Conservation (phyloP, 2,797 vertebrate species). For the Xiphorhynchus erythropygius region DNA sequence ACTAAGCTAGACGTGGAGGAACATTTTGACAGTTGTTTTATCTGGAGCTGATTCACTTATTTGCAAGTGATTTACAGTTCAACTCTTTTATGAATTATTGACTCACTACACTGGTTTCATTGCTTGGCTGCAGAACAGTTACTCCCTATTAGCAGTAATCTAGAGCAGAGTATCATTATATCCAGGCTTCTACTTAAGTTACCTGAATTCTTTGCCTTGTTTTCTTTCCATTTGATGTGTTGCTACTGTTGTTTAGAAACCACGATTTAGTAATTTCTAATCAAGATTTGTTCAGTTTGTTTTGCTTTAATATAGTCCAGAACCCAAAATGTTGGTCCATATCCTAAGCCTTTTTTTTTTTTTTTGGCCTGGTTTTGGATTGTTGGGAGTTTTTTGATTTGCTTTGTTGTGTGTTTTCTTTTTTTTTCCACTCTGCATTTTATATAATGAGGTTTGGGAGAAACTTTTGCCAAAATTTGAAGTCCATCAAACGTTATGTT, state of each 20-base stretch:
- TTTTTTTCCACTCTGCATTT: neutral
- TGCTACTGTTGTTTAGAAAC: neutral
- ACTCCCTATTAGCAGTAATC: neutral
- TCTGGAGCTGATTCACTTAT: neutral
- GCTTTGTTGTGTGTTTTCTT: neutral
- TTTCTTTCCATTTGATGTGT: neutral
- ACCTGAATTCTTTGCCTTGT: neutral
- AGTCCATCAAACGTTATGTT: neutral
- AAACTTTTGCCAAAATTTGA: slow-evolving; percentile 1
- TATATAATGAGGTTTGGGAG: neutral
- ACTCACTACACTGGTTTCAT: neutral
- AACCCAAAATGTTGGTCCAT: accelerated
- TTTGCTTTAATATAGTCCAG: neutral
- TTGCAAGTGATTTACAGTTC: neutral
- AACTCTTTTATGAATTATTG: neutral
- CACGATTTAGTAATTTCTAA: neutral
- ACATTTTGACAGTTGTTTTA: neutral
- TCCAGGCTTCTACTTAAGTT: neutral
- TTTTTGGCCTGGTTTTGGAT: accelerated
- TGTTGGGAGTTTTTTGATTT: neutral
- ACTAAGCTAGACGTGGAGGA: neutral
- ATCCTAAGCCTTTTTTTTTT: neutral
- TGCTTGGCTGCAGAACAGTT: neutral
- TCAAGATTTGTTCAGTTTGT: neutral
- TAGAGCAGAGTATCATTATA: neutral